Percentiles rank a stretch among this genome's conserved stretches.
Conservation (phyloP, 2,888 invertebrate species). For the Brachypterus glaber region DNA sequence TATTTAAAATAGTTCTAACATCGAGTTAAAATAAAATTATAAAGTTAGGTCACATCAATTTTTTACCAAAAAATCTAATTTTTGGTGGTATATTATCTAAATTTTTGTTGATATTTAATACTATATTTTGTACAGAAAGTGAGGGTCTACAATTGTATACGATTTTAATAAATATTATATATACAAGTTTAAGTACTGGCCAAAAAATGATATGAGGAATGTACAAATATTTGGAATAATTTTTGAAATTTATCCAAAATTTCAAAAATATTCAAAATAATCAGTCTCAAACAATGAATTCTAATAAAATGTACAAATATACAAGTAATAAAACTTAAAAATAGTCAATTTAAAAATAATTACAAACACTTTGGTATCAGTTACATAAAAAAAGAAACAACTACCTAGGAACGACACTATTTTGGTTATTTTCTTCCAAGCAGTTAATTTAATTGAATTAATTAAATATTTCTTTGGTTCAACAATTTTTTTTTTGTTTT, state of each 20-base stretch:
- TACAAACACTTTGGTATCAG: slow-evolving; percentile 44
- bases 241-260: background rate
- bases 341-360: slow-evolving; percentile 37
- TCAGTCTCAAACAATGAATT: slow-evolving; percentile 43
- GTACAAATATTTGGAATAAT: slow-evolving; percentile 32
- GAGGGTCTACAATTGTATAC: slow-evolving; percentile 23
- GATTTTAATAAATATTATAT: slow-evolving; percentile 33
- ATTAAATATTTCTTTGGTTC: too few relatives aligned
- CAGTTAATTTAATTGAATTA: too few relatives aligned
- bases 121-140: slow-evolving; percentile 32
- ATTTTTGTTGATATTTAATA: too few relatives aligned
- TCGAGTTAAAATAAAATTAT: too few relatives aligned
- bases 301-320: slow-evolving; percentile 38
- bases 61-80: too few relatives aligned
- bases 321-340: slow-evolving; percentile 38
- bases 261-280: slow-evolving; percentile 10
- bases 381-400: too few relatives aligned
- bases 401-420: too few relatives aligned
- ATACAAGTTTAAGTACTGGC: slow-evolving; percentile 37
- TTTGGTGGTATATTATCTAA: too few relatives aligned
- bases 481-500: too few relatives aligned
- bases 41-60: too few relatives aligned
- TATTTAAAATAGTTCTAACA: too few relatives aligned
- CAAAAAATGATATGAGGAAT: slow-evolving; percentile 39
- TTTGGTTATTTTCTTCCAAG: too few relatives aligned